Evolutionary conservation across 2,113 vertebrate species (phyloP).

Genomic region (Oryzias javanicus): DNA sequence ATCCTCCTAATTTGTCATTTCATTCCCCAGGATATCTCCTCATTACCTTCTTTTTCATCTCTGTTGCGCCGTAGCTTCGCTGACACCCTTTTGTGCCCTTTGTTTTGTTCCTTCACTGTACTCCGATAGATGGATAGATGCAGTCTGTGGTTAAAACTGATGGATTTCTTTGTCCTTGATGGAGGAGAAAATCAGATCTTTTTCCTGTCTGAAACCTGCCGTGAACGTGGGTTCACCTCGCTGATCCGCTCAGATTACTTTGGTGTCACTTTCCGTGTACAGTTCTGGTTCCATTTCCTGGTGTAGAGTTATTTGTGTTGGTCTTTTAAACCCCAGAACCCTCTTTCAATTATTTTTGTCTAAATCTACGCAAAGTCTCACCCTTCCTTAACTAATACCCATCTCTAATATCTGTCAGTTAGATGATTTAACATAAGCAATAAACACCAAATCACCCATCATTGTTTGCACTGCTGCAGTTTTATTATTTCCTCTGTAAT

Average conservation of each 20-base stretch:
- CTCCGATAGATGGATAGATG: conserved; percentile 30
- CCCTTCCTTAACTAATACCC: neutral
- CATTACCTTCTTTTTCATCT: conserved; percentile 37
- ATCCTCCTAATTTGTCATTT: conserved; percentile 55
- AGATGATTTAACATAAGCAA: neutral
- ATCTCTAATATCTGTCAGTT: conserved; percentile 4
- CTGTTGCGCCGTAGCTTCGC: conserved; percentile 30
- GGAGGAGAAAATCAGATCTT: conserved; percentile 32
- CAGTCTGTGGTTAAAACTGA: conserved; percentile 30
- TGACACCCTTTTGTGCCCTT: conserved; percentile 30
- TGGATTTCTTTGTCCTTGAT: conserved; percentile 32
- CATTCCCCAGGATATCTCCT: conserved; percentile 56
- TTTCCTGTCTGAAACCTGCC: conserved; percentile 11
- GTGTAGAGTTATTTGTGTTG: neutral
- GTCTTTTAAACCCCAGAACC: neutral
- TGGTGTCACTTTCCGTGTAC: conserved; percentile 36
- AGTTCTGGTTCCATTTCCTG: conserved; percentile 5
- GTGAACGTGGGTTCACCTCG: conserved; percentile 30
- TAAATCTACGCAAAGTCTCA: neutral
- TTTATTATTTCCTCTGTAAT: conserved; percentile 50
- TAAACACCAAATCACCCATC: conserved; percentile 40
- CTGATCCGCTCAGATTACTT: conserved; percentile 24
- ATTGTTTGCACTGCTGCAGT: conserved; percentile 32
- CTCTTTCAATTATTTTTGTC: neutral
- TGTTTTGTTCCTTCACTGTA: neutral